A percentile compares a stretch with the other conserved stretches of the same genome.
Conservation (phyloP, 2,797 vertebrate genomes). For the Labroides dimidiatus region DNA sequence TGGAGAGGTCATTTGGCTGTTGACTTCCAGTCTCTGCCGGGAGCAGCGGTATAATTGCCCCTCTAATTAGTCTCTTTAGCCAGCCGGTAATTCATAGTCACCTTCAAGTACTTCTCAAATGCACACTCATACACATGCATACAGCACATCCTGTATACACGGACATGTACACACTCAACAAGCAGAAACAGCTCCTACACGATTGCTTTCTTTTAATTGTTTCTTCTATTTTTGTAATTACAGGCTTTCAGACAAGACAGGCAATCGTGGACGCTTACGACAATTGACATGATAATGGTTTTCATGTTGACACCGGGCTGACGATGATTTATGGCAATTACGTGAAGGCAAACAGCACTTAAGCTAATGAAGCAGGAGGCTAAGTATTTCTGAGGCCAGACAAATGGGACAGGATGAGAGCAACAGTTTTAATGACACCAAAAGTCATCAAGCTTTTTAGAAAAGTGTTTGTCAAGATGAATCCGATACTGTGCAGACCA, state of each 20-base stretch:
- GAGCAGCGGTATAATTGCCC: constrained; percentile 77
- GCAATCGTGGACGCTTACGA: constrained; percentile 46
- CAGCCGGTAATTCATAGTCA: constrained; percentile 79
- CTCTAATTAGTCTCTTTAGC: constrained; percentile 81
- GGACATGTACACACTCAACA: constrained; percentile 22
- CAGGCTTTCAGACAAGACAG: constrained; percentile 48
- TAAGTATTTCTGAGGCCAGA: constrained; percentile 30
- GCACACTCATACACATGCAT: constrained; percentile 37
- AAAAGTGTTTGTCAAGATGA: constrained; percentile 8
- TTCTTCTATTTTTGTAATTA: constrained; percentile 73
- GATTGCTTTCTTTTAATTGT: constrained; percentile 61
- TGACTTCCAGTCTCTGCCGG: constrained; percentile 72
- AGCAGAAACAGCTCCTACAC: constrained; percentile 20
- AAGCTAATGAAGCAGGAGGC: constrained; percentile 51
- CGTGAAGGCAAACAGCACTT: constrained; percentile 48
- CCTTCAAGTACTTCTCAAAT: constrained; percentile 74
- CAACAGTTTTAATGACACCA: constrained; percentile 1
- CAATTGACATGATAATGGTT: constrained; percentile 62
- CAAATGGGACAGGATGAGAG: constrained; percentile 16
- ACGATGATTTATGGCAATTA: constrained; percentile 65
- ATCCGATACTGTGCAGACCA: background rate
- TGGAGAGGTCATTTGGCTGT: constrained; percentile 77
- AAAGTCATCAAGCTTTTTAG: constrained; percentile 28
- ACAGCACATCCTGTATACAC: constrained; percentile 22
- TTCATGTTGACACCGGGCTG: constrained; percentile 53